Evolutionary conservation across 2,888 invertebrate species (phyloP), one percentile per base, ranked within the genome.

Genomic region (Xestobium rufovillosum): DNA sequence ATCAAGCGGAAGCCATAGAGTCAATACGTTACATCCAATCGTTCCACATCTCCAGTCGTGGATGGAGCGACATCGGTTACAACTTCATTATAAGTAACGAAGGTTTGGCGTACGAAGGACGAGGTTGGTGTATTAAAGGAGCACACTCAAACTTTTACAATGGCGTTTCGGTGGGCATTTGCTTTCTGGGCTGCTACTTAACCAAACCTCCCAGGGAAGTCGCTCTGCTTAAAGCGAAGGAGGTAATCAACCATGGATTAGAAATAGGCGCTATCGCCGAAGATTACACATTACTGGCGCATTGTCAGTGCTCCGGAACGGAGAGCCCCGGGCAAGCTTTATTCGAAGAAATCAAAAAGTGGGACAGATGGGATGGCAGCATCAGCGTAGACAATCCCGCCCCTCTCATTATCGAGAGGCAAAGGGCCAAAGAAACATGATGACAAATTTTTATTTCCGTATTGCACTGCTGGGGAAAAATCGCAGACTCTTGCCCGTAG

Each of bases 71-170:
- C 42, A 71, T 72, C 14, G 65, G 59, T 0, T 72, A 72, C 44
- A 76, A 73, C 48, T 76, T 75, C 44, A 44, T 76, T 8, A 60
- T 76, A 34, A 74, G 75, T 16, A 68, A 69, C 9, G 75, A 75
- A 53, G 74, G 74, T 13, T 69, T 68, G 27, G 59, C 70, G 1
- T 76, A 73, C 46, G 71, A 75, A 56, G 76, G 75, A 3, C 57
- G 70, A 35, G 74, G 75, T 1, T 76, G 75, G 75, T 61, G 61
- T 2, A 56, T 61, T 1, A 63, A 68, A 36, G 75, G 75, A 1
- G 68, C 71, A 1, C 75, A 75, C 43, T 69, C 73, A 1, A 55
- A 60, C 35, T 63, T 67, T 16, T 76, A 72, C 44, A 76, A 77
- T 48, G 57, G 47, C 23, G 60, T 55, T 34, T 65, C 71, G 11